phyloP scores from a whole-genome alignment of 2,888 invertebrate species.

The Caenorhabditis sp. region DNA sequence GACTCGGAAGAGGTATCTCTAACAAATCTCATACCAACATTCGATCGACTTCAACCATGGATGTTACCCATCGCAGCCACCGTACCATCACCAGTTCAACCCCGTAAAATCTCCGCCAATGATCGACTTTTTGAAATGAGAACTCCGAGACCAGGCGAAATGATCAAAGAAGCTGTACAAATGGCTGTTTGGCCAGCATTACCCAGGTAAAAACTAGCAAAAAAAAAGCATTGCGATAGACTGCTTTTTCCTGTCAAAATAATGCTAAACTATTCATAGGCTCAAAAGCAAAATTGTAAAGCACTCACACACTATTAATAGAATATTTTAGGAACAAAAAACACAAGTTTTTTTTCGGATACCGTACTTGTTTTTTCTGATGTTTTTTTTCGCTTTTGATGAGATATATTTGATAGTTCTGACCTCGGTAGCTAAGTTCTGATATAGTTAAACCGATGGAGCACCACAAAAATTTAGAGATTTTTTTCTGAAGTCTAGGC shows the following conservation, averaged over 20 bases:
- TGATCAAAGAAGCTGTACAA: slow-evolving; percentile 56
- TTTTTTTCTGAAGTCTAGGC: too few species aligned
- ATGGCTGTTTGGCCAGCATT: slow-evolving; percentile 62
- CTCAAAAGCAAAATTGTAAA: background rate
- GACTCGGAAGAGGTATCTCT: slow-evolving; percentile 20
- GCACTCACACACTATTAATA: background rate
- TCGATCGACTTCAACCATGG: slow-evolving; percentile 61
- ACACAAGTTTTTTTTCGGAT: background rate
- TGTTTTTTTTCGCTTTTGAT: background rate
- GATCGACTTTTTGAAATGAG: slow-evolving; percentile 52
- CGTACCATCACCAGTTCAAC: slow-evolving; percentile 57
- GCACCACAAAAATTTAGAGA: too few species aligned
- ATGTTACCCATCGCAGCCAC: slow-evolving; percentile 59
- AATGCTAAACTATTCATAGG: background rate
- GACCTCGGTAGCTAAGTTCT: too few species aligned
- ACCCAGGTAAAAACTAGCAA: slow-evolving; percentile 44
- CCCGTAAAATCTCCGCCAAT: slow-evolving; percentile 42
- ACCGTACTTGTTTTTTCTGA: background rate
- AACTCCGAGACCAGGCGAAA: slow-evolving; percentile 49
- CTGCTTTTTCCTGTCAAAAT: background rate
- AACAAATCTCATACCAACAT: slow-evolving; percentile 42
- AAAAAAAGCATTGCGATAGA: too few species aligned
- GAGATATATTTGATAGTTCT: too few species aligned
- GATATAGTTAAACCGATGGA: too few species aligned
- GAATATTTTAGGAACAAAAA: background rate